A percentile compares a stretch with the other conserved stretches of the same genome.
phyloP scores from a whole-genome alignment of 2,888 invertebrate species.

The Plusia festucae region DNA sequence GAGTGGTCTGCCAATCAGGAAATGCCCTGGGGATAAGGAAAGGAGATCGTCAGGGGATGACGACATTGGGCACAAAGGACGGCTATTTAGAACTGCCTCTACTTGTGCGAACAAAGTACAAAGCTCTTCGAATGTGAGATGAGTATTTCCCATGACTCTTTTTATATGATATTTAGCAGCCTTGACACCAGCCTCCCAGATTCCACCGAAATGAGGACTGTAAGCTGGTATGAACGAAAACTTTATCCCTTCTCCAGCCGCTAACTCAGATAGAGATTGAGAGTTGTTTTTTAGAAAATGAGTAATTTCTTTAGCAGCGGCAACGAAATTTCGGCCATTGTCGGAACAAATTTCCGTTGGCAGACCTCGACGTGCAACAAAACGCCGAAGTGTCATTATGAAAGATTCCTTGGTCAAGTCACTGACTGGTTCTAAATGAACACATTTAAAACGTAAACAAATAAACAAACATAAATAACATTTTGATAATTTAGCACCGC shows the following conservation, averaged over 20 bases:
- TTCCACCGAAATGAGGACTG: slow-evolving; percentile 52
- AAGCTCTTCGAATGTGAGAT: slow-evolving; percentile 18
- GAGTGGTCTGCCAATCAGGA: slow-evolving; percentile 10
- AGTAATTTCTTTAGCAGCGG: slow-evolving; percentile 49
- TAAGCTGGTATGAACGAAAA: slow-evolving; percentile 54
- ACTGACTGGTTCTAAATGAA: slow-evolving; percentile 32
- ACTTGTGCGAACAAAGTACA: slow-evolving; percentile 27
- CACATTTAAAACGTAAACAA: slow-evolving; percentile 13
- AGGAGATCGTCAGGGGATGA: slow-evolving; percentile 16
- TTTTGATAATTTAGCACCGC: slow-evolving; percentile 41
- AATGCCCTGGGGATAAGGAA: too few species aligned
- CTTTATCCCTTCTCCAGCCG: slow-evolving; percentile 50
- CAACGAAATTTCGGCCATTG: slow-evolving; percentile 60
- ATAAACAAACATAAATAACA: slow-evolving; percentile 54
- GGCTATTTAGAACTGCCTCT: slow-evolving; percentile 19
- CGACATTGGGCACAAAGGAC: slow-evolving; percentile 14
- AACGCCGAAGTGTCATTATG: slow-evolving; percentile 54
- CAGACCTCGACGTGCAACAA: slow-evolving; percentile 58
- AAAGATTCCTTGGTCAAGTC: slow-evolving; percentile 57
- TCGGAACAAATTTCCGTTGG: slow-evolving; percentile 60
- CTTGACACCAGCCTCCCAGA: slow-evolving; percentile 26
- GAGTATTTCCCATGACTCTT: slow-evolving; percentile 10
- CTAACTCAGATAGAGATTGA: slow-evolving; percentile 45
- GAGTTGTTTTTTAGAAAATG: slow-evolving; percentile 2
- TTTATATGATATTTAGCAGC: slow-evolving; percentile 36